Evolutionary conservation across 2,113 vertebrate species (phyloP).

Genomic region (Cinclus cinclus): DNA sequence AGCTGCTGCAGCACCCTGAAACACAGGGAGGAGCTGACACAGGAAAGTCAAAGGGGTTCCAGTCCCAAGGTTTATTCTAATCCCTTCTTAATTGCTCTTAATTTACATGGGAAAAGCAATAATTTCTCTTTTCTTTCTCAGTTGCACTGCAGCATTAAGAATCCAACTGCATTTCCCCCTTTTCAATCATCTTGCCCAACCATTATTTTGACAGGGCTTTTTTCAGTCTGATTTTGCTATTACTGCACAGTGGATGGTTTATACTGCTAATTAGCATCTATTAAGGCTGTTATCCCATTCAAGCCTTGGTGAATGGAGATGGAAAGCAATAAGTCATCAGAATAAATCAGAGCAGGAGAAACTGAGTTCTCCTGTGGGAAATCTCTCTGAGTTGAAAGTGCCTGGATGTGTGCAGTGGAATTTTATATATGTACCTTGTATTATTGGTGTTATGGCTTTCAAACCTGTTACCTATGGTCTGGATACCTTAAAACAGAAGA

Average conservation of each 20-base stretch:
- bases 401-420: neutral
- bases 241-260: slow-evolving; percentile 14
- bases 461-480: neutral
- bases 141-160: slow-evolving; percentile 3
- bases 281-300: slow-evolving; percentile 25
- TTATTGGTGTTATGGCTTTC: neutral
- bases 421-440: neutral
- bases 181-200: neutral
- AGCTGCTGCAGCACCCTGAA: neutral
- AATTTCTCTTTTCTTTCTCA: slow-evolving; percentile 39
- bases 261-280: slow-evolving; percentile 29
- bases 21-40: neutral
- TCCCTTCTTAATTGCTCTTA: neutral
- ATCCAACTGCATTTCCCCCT: neutral
- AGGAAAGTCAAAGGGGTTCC: neutral
- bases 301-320: slow-evolving; percentile 21
- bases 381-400: neutral
- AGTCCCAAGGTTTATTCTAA: neutral
- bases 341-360: slow-evolving; percentile 27
- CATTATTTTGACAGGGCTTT: neutral
- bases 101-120: slow-evolving; percentile 14
- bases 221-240: neutral
- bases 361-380: neutral
- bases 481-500: neutral
- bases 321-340: neutral